phyloP scores from a whole-genome alignment of 2,113 vertebrate species.

The Ptilorrhoa leucosticta region DNA sequence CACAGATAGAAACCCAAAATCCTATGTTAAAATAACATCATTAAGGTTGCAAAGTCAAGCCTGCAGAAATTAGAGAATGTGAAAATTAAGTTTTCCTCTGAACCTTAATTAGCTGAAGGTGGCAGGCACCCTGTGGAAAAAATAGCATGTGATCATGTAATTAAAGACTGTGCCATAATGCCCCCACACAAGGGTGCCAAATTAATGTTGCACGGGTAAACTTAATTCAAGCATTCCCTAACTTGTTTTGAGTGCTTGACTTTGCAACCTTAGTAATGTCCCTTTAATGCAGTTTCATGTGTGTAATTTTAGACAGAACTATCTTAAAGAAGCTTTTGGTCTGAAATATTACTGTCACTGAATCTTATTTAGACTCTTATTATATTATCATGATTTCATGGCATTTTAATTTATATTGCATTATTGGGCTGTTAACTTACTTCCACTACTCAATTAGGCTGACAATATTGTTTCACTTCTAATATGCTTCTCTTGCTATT shows the following conservation, averaged over 20 bases:
- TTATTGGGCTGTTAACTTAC: slow-evolving; percentile 61
- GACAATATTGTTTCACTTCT: slow-evolving; percentile 54
- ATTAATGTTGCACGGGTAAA: slow-evolving; percentile 16
- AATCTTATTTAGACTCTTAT: slow-evolving; percentile 58
- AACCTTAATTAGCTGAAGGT: slow-evolving; percentile 61
- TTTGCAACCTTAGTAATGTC: slow-evolving; percentile 41
- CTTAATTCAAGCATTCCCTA: slow-evolving; percentile 47
- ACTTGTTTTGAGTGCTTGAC: slow-evolving; percentile 53
- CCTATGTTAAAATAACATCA: not conserved
- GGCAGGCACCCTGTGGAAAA: slow-evolving; percentile 42
- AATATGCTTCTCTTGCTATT: slow-evolving; percentile 39
- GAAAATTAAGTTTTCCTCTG: slow-evolving; percentile 58
- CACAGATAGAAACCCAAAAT: not conserved
- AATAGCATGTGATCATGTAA: slow-evolving; percentile 57
- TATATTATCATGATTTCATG: slow-evolving; percentile 62
- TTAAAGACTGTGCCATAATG: slow-evolving; percentile 62
- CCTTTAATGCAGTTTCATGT: not conserved
- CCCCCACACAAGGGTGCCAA: slow-evolving; percentile 51
- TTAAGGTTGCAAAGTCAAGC: slow-evolving; percentile 44
- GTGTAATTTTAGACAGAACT: slow-evolving; percentile 17
- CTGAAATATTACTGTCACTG: slow-evolving; percentile 33
- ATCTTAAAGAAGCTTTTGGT: slow-evolving; percentile 41
- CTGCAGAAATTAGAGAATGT: slow-evolving; percentile 42
- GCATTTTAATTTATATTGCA: slow-evolving; percentile 66
- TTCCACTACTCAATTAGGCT: slow-evolving; percentile 60